phyloP scores from a whole-genome alignment of 2,797 vertebrate genomes.

The Esox lucius region DNA sequence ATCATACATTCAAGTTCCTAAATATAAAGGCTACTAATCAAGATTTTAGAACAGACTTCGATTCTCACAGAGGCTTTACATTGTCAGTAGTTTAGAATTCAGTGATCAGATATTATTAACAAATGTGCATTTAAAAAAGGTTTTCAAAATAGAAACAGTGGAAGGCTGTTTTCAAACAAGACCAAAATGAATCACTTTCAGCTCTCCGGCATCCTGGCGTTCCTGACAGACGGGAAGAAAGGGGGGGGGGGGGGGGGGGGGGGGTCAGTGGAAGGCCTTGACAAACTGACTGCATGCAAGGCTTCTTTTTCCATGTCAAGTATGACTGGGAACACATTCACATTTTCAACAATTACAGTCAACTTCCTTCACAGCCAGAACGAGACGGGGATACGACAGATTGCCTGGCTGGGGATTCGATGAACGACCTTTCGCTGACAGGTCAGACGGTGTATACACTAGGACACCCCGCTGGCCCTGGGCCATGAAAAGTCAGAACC shows the following conservation, averaged over 20 bases:
- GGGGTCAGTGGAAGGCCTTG: neutral
- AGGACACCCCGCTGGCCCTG: no score
- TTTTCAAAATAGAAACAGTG: neutral
- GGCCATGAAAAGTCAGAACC: no score
- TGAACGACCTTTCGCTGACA: no score
- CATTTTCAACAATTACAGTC: no score
- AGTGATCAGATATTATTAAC: constrained; percentile 1
- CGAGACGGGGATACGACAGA: no score
- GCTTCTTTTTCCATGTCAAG: no score
- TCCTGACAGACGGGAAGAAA: constrained; percentile 69
- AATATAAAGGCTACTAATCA: neutral
- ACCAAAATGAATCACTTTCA: constrained; percentile 86
- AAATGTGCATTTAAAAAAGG: constrained; percentile 5
- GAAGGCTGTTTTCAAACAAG: constrained; percentile 66
- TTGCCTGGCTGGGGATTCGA: no score
- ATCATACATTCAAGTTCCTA: neutral
- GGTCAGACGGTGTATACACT: no score
- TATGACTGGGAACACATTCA: no score
- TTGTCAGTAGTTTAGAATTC: neutral
- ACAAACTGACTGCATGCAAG: neutral
- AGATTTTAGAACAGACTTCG: neutral
- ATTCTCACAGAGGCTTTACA: neutral
- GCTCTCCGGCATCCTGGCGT: constrained; percentile 53
- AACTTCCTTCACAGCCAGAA: no score
- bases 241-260: neutral